Base-by-base conservation (phyloP, 37 sponge, comb jelly and placozoan species). In the Hexactinellida sp. region DNA sequence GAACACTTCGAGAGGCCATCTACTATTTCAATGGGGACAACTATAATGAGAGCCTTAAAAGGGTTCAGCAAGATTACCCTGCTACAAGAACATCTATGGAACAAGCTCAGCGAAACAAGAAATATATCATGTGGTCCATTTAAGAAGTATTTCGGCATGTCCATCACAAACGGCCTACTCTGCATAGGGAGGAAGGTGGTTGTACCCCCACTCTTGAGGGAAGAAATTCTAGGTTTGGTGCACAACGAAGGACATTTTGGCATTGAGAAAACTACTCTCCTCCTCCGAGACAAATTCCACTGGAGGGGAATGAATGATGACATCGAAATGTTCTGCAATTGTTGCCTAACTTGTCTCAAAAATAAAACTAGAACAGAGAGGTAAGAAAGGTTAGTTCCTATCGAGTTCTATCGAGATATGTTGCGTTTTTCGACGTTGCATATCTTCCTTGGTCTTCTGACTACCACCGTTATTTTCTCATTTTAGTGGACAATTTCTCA, bases 151-250 rank as follows among this genome's bases (percentile, higher is more conserved):
- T 63, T 63, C 34, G 30, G 76, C 32, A 63, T 63, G 76, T 63
- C 76, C 34, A 63, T 63, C 34, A 25, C 76, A 7, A 63, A 63
- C 76, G 34, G 76, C 76, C 30, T 63, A 63, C 76, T 63, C 76
- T 63, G 76, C 76, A 63, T 63, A 23, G 76, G 76, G 76, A 63
- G 76, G 76, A 23, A 63, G 47, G 76, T 63, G 76, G 13, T 63
- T n/a, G 30, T 63, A 23, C 76, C 76, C 34, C 76, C 76, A 32
- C 34, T 28, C 25, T 32, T 63, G 76, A 63, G 76, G 76, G 25
- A 23, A 19, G 76, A 63, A 23, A 23, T 63, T 63, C 76, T 63
- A 41, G 47, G 76, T n/a, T 5, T 28, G 13, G 34, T 63, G 52
- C 52, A 47, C 52, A 47, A 47, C 16, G 52, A 47, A 47, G 76